Percentiles rank a stretch among this genome's conserved stretches.
Evolutionary conservation across 2,888 invertebrate genomes (phyloP).

Genomic region (Drosophila peninsularis): DNA sequence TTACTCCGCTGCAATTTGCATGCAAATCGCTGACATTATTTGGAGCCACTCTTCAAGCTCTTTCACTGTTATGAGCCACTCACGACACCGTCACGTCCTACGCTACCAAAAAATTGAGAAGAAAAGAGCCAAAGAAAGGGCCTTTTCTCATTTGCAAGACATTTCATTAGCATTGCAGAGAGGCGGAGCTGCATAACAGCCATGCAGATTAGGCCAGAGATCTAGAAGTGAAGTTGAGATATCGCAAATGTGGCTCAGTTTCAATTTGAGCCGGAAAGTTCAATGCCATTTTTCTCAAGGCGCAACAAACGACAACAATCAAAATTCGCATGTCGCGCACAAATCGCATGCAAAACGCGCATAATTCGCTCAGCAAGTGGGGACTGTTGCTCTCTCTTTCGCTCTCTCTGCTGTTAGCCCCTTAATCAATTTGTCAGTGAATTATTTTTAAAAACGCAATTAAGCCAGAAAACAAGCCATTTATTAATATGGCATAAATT

Average conservation of each 20-base stretch:
- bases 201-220: slow-evolving; percentile 22
- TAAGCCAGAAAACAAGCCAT: slow-evolving; percentile 61
- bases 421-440: slow-evolving; percentile 65
- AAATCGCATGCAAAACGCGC: slow-evolving; percentile 69
- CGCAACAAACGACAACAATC: slow-evolving; percentile 35
- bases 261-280: slow-evolving; percentile 36
- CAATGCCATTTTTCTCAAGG: slow-evolving; percentile 54
- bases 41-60: slow-evolving; percentile 40
- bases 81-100: slow-evolving; percentile 64
- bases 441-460: slow-evolving; percentile 57
- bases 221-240: slow-evolving; percentile 32
- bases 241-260: background rate
- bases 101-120: slow-evolving; percentile 32
- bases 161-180: slow-evolving; percentile 50
- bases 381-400: background rate
- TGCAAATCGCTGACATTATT: slow-evolving; percentile 74
- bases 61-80: slow-evolving; percentile 65
- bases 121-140: slow-evolving; percentile 4
- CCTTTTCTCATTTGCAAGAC: slow-evolving; percentile 14
- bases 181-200: slow-evolving; percentile 36
- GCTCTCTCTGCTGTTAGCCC: background rate
- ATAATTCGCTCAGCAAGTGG: slow-evolving; percentile 43
- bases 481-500: slow-evolving; percentile 64
- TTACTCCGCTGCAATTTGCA: slow-evolving; percentile 55
- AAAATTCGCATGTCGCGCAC: slow-evolving; percentile 57